Base-by-base conservation (phyloP, 2,113 vertebrate species). In the Psephotus haematonotus region DNA sequence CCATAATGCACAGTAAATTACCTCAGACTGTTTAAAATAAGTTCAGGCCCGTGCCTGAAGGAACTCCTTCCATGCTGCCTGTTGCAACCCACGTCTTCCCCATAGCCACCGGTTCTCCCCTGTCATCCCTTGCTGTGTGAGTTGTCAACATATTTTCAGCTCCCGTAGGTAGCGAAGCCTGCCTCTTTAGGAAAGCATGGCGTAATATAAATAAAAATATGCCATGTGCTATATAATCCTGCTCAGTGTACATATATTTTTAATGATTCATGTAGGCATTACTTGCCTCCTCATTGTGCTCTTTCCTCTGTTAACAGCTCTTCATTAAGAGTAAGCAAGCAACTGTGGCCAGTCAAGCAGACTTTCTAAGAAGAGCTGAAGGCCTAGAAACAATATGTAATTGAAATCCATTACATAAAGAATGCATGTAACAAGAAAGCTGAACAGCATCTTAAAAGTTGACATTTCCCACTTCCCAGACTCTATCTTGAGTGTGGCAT, bases 361-460 rank as follows among this genome's bases (percentile, higher is more conserved):
- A 83, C 55, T 90, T 88, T 77, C 41, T 55, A 71, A 86, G 92
- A 86, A 86, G 88, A 88, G 39, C 46, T 18, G 15, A 78, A 90
- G 77, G 65, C 80, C 88, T 60, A 33, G 55, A 70, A 91, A 88
- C 80, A 82, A 39, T 84, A 65, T 68, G 83, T 72, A 90, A 88
- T 87, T 93, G 92, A 94, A 89, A 93, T 74, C 83, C 63, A 35
- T 95, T 93, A 85, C 70, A 91, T 94, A 91, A 96, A 95, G 87
- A 92, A 83, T 86, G 68, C 77, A 33, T 65, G 82, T 70, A 89
- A 50, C 64, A 65, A 86, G 72, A 77, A 96, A 93, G 86, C 43
- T 47, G 81, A 96, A 92, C 84, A 94, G 91, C 95, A 65, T 94
- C 95, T 97, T 94, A 93, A 77, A 96, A 93, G 71, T 37, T 89